A percentile compares a stretch with the other conserved stretches of the same genome.
These are phyloP conservation scores for Struthidea cinerea DNA, from an alignment of 2,113 vertebrate species.

Conservation along the genomic window DNA sequence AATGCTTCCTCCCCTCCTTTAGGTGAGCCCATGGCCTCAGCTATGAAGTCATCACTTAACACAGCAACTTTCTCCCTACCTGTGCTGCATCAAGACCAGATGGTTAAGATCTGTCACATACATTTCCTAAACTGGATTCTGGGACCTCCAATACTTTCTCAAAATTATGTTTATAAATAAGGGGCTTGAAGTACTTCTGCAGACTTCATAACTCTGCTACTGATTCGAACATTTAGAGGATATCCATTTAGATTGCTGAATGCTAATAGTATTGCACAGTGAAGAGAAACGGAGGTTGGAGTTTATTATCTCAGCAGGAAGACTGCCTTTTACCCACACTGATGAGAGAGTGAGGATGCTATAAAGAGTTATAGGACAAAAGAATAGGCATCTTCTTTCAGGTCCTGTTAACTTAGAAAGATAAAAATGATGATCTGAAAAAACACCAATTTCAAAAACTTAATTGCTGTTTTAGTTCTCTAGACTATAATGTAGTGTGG, in stretches of 20 bases:
- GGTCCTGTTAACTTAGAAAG: not conserved
- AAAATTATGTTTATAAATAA: not conserved
- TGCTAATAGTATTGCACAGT: not conserved
- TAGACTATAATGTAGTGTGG: not conserved
- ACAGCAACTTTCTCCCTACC: not conserved
- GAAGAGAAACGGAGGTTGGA: not conserved
- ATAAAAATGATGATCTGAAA: slow-evolving; percentile 19
- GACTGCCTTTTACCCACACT: not conserved
- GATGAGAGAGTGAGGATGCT: not conserved
- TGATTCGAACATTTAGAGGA: not conserved
- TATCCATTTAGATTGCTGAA: not conserved
- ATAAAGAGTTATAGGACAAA: not conserved
- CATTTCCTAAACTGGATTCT: not conserved
- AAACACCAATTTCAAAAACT: slow-evolving; percentile 16
- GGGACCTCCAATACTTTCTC: not conserved
- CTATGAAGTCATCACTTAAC: not conserved
- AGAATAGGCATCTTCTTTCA: slow-evolving; percentile 9
- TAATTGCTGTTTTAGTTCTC: slow-evolving; percentile 32
- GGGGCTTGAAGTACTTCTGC: not conserved
- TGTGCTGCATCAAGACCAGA: not conserved
- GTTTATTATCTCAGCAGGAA: slow-evolving; percentile 24
- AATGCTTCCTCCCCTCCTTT: not conserved
- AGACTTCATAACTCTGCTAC: not conserved
- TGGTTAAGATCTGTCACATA: not conserved
- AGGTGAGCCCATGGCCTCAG: not conserved